Evolutionary conservation across 2,113 vertebrate species (phyloP).

Genomic region (Mesembrinibis cayennensis): DNA sequence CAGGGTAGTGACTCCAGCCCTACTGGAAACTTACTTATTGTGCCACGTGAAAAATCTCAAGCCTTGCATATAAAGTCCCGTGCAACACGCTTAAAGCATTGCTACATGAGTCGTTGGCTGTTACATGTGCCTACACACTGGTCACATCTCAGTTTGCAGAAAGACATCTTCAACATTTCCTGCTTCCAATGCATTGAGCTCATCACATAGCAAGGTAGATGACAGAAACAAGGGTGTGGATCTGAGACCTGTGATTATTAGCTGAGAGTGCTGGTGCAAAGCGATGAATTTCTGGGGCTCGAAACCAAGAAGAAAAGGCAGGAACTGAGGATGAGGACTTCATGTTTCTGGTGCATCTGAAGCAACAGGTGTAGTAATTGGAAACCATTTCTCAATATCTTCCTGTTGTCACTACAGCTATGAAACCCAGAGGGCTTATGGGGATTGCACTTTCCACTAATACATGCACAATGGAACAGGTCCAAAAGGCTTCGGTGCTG

Average conservation of each 20-base stretch:
- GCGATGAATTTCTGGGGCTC: background rate
- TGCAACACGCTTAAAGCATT: background rate
- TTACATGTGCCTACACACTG: background rate
- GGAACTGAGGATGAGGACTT: background rate
- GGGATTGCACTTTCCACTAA: background rate
- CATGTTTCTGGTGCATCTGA: background rate
- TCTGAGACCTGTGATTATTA: conserved; percentile 37
- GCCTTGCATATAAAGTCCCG: background rate
- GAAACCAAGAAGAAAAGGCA: background rate
- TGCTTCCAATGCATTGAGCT: conserved; percentile 59
- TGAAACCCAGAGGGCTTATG: background rate
- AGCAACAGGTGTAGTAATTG: background rate
- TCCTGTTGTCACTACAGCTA: background rate
- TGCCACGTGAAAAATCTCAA: background rate
- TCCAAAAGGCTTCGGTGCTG: background rate
- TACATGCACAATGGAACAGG: background rate
- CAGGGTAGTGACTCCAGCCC: background rate
- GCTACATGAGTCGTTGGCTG: background rate
- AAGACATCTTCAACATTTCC: conserved; percentile 11
- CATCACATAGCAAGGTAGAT: conserved; percentile 48
- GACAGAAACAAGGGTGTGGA: conserved; percentile 62
- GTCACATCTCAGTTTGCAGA: background rate
- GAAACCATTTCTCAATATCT: background rate
- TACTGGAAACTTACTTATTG: background rate
- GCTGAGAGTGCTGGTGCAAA: background rate